A percentile compares a stretch with the other conserved stretches of the same genome.
phyloP scores from a whole-genome alignment of 2,888 invertebrate genomes.

The Zaprionus lineosus region DNA sequence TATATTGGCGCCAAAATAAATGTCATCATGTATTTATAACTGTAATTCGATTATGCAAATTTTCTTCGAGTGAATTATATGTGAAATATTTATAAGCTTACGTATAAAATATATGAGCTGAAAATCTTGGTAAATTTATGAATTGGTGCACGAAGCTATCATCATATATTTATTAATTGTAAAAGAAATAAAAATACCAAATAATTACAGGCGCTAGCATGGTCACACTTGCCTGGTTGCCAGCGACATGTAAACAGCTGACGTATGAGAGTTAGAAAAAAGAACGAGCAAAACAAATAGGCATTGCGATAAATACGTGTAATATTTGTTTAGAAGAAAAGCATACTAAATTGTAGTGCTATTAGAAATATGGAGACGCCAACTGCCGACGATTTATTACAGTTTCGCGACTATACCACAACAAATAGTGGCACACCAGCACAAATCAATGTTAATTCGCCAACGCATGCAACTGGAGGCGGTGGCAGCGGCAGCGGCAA shows the following conservation, averaged over 20 bases:
- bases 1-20: too few species aligned
- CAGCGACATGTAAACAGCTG: conserved; percentile 46
- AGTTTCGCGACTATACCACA: conserved; percentile 87
- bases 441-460: conserved; percentile 86
- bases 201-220: background rate
- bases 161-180: too few species aligned
- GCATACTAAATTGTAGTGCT: conserved; percentile 1
- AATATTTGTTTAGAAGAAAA: conserved; percentile 4
- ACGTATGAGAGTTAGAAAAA: conserved; percentile 41
- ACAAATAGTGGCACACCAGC: conserved; percentile 84
- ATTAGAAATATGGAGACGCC: conserved; percentile 63
- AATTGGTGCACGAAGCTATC: too few species aligned
- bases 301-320: conserved; percentile 37
- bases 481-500: conserved; percentile 11
- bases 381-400: conserved; percentile 85
- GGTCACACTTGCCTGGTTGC: conserved; percentile 29
- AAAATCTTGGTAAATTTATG: too few species aligned
- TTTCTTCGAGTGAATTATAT: too few species aligned
- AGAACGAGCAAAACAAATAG: conserved; percentile 38
- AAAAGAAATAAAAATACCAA: background rate
- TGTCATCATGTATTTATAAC: too few species aligned
- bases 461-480: conserved; percentile 82
- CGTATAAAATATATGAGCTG: too few species aligned
- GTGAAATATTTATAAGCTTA: too few species aligned
- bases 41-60: too few species aligned